Evolutionary conservation across 2,113 vertebrate species (phyloP).

Genomic region (Antechinus stuartii): DNA sequence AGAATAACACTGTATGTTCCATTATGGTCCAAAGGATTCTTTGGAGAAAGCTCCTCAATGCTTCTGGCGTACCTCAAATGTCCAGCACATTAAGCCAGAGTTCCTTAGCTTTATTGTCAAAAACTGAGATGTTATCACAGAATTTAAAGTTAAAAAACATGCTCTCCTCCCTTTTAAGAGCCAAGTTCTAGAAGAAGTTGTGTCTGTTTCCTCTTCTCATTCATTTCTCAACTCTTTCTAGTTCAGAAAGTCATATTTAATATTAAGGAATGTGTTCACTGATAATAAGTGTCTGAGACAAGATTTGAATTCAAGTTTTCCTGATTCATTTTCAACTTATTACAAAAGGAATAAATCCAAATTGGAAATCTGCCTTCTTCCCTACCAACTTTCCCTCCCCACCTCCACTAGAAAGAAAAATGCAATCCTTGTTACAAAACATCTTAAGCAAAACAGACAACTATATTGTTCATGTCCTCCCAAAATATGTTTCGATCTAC

Average conservation of each 20-base stretch:
- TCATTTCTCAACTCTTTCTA: background rate
- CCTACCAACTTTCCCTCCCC: background rate
- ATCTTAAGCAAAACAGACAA: background rate
- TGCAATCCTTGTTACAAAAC: background rate
- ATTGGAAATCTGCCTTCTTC: background rate
- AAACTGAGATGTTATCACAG: background rate
- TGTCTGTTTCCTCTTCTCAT: background rate
- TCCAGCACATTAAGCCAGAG: background rate
- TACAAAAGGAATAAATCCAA: background rate
- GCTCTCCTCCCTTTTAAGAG: background rate
- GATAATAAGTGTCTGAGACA: background rate
- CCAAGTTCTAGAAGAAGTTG: background rate
- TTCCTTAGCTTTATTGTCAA: background rate
- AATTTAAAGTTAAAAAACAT: background rate
- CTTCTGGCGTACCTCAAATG: background rate
- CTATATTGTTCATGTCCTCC: background rate
- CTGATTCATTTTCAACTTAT: background rate
- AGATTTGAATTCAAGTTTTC: background rate
- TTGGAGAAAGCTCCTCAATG: background rate
- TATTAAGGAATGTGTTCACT: background rate
- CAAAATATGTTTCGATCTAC: background rate
- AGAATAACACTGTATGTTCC: background rate
- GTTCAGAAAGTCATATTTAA: background rate
- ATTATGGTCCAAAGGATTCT: background rate
- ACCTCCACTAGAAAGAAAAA: background rate